Percentiles rank a stretch among this genome's conserved stretches.
Conservation (phyloP, 1,140 invertebrate species). For the Chelonus insularis region DNA sequence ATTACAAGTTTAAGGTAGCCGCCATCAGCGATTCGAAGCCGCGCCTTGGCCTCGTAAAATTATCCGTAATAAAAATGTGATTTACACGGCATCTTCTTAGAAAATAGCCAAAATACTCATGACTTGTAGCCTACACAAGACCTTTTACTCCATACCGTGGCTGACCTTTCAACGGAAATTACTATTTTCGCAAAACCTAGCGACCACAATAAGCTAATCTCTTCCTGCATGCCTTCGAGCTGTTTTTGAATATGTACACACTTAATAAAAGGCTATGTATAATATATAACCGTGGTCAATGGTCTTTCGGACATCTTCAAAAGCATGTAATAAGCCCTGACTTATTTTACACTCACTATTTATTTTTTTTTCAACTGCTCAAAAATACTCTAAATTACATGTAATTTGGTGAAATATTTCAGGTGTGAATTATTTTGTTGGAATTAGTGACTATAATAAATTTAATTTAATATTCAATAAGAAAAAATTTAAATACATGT, state of each 20-base stretch:
- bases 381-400: too few relatives aligned
- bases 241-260: not conserved
- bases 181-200: constrained; percentile 18
- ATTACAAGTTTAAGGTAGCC: constrained; percentile 49
- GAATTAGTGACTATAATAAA: too few relatives aligned
- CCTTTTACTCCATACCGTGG: not conserved
- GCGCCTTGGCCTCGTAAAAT: constrained; percentile 46
- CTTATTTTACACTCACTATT: too few relatives aligned
- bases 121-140: not conserved
- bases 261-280: not conserved
- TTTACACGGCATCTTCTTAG: constrained; percentile 45
- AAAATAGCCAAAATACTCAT: constrained; percentile 42
- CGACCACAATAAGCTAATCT: not conserved
- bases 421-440: too few relatives aligned
- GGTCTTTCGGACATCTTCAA: not conserved
- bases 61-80: constrained; percentile 54
- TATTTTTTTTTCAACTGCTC: too few relatives aligned
- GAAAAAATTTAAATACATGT: too few relatives aligned
- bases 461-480: too few relatives aligned
- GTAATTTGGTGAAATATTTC: too few relatives aligned
- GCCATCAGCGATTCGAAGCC: constrained; percentile 13
- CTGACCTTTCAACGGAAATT: constrained; percentile 23
- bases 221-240: not conserved
- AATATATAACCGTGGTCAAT: not conserved
- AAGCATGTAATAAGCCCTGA: not conserved